Percentiles rank a stretch among this genome's conserved stretches.
Conservation (phyloP, 2,888 invertebrate genomes). For the Lobophora halterata region DNA sequence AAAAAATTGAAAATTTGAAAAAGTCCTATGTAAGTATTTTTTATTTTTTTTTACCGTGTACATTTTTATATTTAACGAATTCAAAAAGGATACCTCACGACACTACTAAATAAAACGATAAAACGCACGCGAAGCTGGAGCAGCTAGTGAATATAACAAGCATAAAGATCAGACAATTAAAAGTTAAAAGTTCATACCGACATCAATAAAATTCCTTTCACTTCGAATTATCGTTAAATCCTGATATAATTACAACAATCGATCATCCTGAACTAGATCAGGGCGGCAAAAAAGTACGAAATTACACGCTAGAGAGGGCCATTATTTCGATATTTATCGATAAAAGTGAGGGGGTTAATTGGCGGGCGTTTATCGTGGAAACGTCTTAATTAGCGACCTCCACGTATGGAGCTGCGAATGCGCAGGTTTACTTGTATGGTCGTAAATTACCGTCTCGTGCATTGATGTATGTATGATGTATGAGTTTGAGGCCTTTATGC, state of each 20-base stretch:
- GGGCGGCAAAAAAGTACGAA: constrained; percentile 42
- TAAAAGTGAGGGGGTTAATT: constrained; percentile 43
- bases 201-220: constrained; percentile 1
- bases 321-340: constrained; percentile 30
- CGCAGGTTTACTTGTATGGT: constrained; percentile 26
- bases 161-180: no score
- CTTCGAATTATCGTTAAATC: constrained; percentile 20
- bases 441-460: constrained; percentile 33
- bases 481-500: constrained; percentile 15
- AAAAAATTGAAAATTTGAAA: no score
- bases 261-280: constrained; percentile 50
- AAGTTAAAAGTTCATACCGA: no score
- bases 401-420: constrained; percentile 25
- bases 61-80: no score
- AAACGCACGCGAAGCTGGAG: no score
- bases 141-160: no score
- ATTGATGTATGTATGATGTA: constrained; percentile 36
- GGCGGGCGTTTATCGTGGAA: constrained; percentile 50
- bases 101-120: no score
- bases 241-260: constrained; percentile 28
- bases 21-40: no score
- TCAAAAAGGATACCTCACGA: no score
- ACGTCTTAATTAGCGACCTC: constrained; percentile 55
- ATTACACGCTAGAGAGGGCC: constrained; percentile 48
- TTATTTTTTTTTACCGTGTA: no score